Conservation (phyloP, 2,888 invertebrate species). For the Acronicta psi region DNA sequence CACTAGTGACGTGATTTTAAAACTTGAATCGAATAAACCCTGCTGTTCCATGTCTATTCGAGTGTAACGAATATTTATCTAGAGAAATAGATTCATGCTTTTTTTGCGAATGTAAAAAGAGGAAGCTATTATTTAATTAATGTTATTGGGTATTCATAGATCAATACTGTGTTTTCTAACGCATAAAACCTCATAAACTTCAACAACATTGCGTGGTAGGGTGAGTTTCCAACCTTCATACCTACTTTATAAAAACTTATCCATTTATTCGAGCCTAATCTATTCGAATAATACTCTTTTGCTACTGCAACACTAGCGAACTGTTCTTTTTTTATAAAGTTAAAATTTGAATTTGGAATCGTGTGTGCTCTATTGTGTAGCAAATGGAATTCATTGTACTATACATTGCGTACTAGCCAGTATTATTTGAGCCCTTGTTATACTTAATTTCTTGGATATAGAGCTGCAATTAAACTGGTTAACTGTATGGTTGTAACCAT, state of each 20-base stretch:
- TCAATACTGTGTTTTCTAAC: constrained; percentile 17
- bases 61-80: constrained; percentile 12
- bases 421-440: constrained; percentile 58
- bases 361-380: constrained; percentile 86
- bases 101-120: constrained; percentile 24
- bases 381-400: constrained; percentile 83
- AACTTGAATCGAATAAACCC: constrained; percentile 13
- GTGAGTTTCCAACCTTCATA: constrained; percentile 17
- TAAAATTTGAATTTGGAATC: constrained; percentile 85
- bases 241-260: constrained; percentile 18
- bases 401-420: constrained; percentile 72
- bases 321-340: constrained; percentile 74
- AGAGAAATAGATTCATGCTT: constrained; percentile 15
- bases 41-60: constrained; percentile 10
- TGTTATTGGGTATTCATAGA: constrained; percentile 8
- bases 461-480: constrained; percentile 45
- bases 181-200: constrained; percentile 9
- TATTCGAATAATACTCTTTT: constrained; percentile 34
- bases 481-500: constrained; percentile 46
- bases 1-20: constrained; percentile 26
- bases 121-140: constrained; percentile 29
- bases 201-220: constrained; percentile 14
- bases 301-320: constrained; percentile 47
- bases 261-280: constrained; percentile 28
- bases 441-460: constrained; percentile 40